These are phyloP conservation scores for Hystrix cristata DNA, from an alignment of 2,113 vertebrate genomes.

Conservation along the genomic window DNA sequence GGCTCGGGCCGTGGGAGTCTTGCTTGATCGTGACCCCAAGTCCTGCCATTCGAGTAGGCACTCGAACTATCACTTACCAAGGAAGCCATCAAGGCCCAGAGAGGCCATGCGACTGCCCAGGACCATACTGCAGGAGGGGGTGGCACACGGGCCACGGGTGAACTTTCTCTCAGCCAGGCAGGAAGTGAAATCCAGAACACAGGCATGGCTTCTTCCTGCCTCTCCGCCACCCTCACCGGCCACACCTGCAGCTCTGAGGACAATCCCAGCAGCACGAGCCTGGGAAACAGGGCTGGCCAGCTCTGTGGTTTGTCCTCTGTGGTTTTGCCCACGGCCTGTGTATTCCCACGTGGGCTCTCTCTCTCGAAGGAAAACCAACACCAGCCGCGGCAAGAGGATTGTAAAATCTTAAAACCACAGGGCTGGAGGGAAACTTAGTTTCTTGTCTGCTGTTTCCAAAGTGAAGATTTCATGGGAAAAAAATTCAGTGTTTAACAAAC, in stretches of 20 bases:
- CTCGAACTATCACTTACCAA: background rate
- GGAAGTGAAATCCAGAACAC: background rate
- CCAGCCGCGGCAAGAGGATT: background rate
- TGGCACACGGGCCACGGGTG: fast-evolving
- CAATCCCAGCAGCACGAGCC: fast-evolving
- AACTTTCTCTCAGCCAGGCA: background rate
- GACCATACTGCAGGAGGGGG: no score
- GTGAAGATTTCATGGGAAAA: background rate
- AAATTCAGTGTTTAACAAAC: background rate
- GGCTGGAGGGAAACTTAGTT: background rate
- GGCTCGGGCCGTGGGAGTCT: background rate
- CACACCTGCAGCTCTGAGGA: no score
- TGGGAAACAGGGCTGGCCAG: background rate
- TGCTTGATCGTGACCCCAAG: background rate
- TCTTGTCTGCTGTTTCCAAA: background rate
- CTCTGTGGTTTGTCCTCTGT: background rate
- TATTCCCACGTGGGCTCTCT: background rate
- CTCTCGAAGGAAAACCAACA: background rate
- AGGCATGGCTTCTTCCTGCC: fast-evolving
- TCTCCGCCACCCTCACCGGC: background rate
- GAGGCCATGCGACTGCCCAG: background rate
- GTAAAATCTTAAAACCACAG: background rate
- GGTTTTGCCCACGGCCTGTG: background rate
- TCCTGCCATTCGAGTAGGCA: background rate
- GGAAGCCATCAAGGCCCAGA: background rate